Evolutionary conservation across 2,888 invertebrate genomes (phyloP), one percentile per base, ranked within the genome.

Genomic region (Trachelus stipa): DNA sequence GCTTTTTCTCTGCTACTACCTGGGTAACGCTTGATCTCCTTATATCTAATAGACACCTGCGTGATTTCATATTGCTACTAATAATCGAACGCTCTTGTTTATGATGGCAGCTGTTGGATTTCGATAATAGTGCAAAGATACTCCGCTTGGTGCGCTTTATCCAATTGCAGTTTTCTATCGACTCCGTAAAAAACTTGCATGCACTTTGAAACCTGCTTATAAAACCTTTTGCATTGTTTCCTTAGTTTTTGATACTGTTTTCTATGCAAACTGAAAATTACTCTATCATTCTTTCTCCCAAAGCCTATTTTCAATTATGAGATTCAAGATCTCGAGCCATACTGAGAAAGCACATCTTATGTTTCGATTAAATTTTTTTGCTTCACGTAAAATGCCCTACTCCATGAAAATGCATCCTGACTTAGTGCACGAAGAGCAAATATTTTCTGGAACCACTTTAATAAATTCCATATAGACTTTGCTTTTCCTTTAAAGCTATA

Each of bases 21-120:
- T 84, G 86, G 85, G 84, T 87, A 87, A 84, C 81, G 83, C 71
- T 56, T 56, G 6, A 56, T 56, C 23, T 56, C 23, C 23, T 2
- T 56, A 9, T 23, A 23, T 56, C 23, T 56, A 56, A 56, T 56
- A 56, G 56, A 56, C 23, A 23, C 9, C 56, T 56, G 56, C 56
- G 56, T 56, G 56, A 56, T 56, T 56, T 56, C 9, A 23, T 56
- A 56, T 56, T 56, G 2, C 23, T 56, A 56, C 56, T 56, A 56
- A 23, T 23, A 56, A 23, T 23, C 23, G 56, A 56, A 23, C 23
- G 9, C 23, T 23, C 23, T 56, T 56, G 9, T 56, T 56, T 56
- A 56, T 56, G 9, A 56, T 56, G 23, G 56, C 23, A 56, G 56
- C 23, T 56, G 56, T 56, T 56, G 9, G 56, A 56, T 56, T 23